Evolutionary conservation across 2,888 invertebrate genomes (phyloP).

Genomic region (Heliconius aoede): DNA sequence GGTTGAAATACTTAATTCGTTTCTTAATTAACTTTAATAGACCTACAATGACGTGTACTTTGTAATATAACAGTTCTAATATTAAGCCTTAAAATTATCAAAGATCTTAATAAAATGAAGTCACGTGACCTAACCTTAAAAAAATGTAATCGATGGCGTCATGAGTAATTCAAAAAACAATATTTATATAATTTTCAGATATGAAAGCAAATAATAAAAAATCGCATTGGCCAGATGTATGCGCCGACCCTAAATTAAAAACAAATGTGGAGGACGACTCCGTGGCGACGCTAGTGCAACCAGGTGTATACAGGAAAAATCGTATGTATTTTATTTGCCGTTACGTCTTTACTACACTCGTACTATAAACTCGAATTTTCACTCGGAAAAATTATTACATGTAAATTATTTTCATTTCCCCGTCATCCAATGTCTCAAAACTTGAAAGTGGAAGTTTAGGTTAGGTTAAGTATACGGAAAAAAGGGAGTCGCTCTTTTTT

Average conservation of each 20-base stretch:
- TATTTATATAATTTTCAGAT: slow-evolving; percentile 23
- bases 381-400: neutral
- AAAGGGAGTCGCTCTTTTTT: no score
- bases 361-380: no score
- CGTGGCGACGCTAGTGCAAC: slow-evolving; percentile 50
- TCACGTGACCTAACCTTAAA: neutral
- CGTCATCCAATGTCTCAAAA: neutral
- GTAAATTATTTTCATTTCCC: neutral
- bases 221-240: slow-evolving; percentile 29
- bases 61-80: no score
- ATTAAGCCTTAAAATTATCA: no score
- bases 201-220: slow-evolving; percentile 26
- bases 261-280: slow-evolving; percentile 20
- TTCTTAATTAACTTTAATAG: no score
- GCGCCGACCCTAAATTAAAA: slow-evolving; percentile 20
- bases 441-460: neutral
- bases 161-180: neutral
- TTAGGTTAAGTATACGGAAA: no score
- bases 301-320: slow-evolving; percentile 68
- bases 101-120: neutral
- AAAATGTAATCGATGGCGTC: no score
- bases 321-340: slow-evolving; percentile 55
- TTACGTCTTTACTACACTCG: no score
- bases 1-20: neutral
- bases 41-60: no score